Evolutionary conservation across 2,888 invertebrate species (phyloP), one percentile per base, ranked within the genome.

Genomic region (Aromia moschata): DNA sequence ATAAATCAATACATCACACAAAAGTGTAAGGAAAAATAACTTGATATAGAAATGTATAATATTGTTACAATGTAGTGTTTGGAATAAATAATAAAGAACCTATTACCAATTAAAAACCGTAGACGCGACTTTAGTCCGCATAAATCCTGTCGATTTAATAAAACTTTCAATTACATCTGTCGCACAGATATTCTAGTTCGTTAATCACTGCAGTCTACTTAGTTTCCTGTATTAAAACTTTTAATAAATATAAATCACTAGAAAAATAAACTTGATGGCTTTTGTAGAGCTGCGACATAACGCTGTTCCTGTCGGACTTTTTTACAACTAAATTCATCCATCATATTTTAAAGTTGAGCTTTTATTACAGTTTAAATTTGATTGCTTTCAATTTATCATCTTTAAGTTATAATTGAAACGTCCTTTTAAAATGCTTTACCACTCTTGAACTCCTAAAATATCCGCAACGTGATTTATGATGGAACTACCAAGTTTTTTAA

Each of bases 401-500:
- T 69, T 68, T 67, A 62, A 68, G 63, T 60, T 65, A 64, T 68
- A 71, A 71, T 71, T 71, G 70, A 67, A 68, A 65, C 62, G 69
- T 61, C 65, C 68, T 65, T 68, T 67, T 67, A 70, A 67, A 70
- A 68, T 62, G 67, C 68, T 69, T 59, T 67, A 62, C 68, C 62
- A 64, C 66, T 66, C 66, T 63, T 64, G 70, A 70, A 70, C 62
- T 71, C 68, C 64, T 62, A 60, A 71, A 70, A 66, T 65, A 64
- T 67, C 68, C 58, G 45, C 60, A 40, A 53, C 60, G 58, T 71
- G 70, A 71, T 71, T 71, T 70, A 71, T 69, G 68, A 64, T 57
- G 47, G 56, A 64, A 59, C 59, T 56, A 51, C 59, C 56, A 68
- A 70, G 68, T 68, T 70, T 71, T 69, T 70, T 70, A 68, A 69